Evolutionary conservation across 2,797 vertebrate species (phyloP), one percentile per base, ranked within the genome.

Genomic region (Botia almorhae): DNA sequence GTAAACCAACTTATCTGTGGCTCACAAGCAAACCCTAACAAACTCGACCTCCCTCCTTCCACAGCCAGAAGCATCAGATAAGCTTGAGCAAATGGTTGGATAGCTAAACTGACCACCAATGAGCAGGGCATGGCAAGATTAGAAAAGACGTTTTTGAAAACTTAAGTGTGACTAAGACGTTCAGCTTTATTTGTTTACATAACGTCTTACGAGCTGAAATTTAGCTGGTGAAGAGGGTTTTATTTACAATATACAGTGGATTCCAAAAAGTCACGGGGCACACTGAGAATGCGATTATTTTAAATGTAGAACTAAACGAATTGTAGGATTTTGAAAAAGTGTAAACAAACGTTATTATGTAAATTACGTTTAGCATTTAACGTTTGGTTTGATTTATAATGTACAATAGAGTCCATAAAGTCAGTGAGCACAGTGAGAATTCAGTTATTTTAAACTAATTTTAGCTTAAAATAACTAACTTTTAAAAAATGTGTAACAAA

Each of bases 1-100:
- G 71, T 68, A 85, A 90, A 89, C 82, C 80, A 46, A 85, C 83
- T 92, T 91, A 92, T 93, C 90, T 89, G 83, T 55, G 53, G 88
- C 87, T 87, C 89, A 86, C 89, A 89, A 85, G 16, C 83, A 85
- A 86, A 55, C 84, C 61, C 81, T 67, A 76, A 76, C 77, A 75
- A 55, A 53, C 80, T 12, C n/a, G 0, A 39, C 36, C 36, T 64
- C 12, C 51, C 56, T 51, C 17, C 56, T 51, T 51, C 56, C 50
- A 76, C 43, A 58, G 50, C 16, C 50, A 19, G 33, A 77, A 81
- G 26, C 43, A 51, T 63, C 67, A n/a, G 67, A 76, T 76, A 76
- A 75, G 56, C 55, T 36, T 13, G 29, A 61, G 71, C 26, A 17
- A 68, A 61, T 8, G 36, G 69, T 56, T 67, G 50, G 58, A 69